Evolutionary conservation across 2,888 invertebrate species (phyloP), one percentile per base, ranked within the genome.

Genomic region (Cosmopolites sordidus): DNA sequence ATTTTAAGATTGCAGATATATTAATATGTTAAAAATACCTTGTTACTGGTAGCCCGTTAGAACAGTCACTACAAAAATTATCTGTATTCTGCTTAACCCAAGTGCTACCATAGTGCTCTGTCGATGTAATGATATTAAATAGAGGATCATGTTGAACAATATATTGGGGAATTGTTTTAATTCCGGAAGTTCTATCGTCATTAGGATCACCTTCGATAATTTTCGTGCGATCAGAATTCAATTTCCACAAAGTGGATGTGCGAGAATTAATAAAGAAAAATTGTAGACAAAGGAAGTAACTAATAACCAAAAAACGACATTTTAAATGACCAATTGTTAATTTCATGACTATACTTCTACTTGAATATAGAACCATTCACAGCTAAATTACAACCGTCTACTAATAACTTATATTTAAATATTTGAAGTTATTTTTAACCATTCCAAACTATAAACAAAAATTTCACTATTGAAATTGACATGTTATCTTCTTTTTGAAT

Each of bases 191-290:
- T 16, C n/a, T 87, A 65, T 84, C 83, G 64, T 78, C 81, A 9
- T 81, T 74, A 57, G 77, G 78, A 63, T 74, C 81, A 42, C 79
- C 82, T 66, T 85, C 86, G 54, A 86, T 80, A 54, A 89, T 86
- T 75, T 85, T 84, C 48, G 86, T 87, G 69, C 83, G 85, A 65
- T 89, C 87, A 45, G 80, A 76, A 71, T 85, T 89, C 56, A 92
- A 75, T 75, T 86, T 85, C 92, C 92, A 92, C 69, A 89, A 79
- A 64, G 84, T 86, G 48, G 90, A 89, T 14, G 89, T 88, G 63
- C 88, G 81, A 30, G 91, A 89, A 75, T 90, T 91, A 60, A 84
- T 88, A 52, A 73, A 73, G 65, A 86, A 79, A 66, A 86, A 81
- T 76, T 86, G 83, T 70, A 86, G 81, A 61, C 83, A 83, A 72